phyloP scores from a whole-genome alignment of 37 sponge, comb jelly and placozoan genomes.

The Theonella swinhoei region DNA sequence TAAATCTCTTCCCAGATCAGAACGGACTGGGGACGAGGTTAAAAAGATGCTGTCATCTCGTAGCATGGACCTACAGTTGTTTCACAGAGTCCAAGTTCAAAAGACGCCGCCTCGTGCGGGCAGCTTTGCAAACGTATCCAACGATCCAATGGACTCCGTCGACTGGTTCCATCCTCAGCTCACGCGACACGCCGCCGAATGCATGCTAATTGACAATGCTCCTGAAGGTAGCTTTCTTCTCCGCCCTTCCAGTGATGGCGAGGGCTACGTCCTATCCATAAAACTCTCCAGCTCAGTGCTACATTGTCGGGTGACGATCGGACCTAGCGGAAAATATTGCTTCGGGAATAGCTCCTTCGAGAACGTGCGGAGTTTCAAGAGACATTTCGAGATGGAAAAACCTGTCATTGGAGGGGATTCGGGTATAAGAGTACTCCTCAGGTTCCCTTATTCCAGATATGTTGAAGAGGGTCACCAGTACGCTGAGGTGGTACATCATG shows the following conservation, averaged over 20 bases:
- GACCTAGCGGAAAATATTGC: conserved; percentile 1
- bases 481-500: conserved; percentile 64
- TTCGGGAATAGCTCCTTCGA: conserved; percentile 72
- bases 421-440: conserved; percentile 64
- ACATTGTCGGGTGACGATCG: conserved; percentile 47
- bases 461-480: conserved; percentile 64
- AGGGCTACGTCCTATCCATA: conserved; percentile 45
- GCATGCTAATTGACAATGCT: conserved; percentile 87
- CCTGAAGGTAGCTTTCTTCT: conserved; percentile 82
- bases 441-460: conserved; percentile 58
- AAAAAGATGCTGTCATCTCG: too few species aligned
- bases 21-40: too few species aligned
- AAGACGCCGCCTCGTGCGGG: too few species aligned
- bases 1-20: too few species aligned
- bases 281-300: conserved; percentile 73
- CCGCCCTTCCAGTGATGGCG: conserved; percentile 56
- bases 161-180: conserved; percentile 80
- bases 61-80: too few species aligned
- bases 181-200: conserved; percentile 80
- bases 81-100: too few species aligned
- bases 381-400: conserved; percentile 68
- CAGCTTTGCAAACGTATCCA: background rate
- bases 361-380: conserved; percentile 27
- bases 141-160: conserved; percentile 18
- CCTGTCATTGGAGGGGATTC: conserved; percentile 68